A percentile compares a stretch with the other conserved stretches of the same genome.
These are phyloP conservation scores for Xiphydria camelus DNA, from an alignment of 2,888 invertebrate species.

Conservation along the genomic window DNA sequence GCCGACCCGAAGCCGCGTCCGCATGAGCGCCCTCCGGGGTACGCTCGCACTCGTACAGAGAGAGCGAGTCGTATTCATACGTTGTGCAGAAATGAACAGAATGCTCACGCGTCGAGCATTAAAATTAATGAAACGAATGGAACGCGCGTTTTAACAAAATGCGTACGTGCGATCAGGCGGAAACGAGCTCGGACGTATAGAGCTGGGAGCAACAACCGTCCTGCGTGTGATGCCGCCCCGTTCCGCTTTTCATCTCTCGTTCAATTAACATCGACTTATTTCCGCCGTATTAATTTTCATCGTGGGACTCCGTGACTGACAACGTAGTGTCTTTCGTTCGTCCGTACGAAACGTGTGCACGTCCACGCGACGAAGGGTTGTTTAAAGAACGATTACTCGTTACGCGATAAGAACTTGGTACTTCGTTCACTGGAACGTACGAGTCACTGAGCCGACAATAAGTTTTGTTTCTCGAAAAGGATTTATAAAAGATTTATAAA, in stretches of 20 bases:
- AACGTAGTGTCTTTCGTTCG: too few species aligned
- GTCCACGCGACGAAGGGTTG: too few species aligned
- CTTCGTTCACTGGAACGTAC: too few species aligned
- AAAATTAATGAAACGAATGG: slow-evolving; percentile 55
- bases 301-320: too few species aligned
- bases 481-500: slow-evolving; percentile 13
- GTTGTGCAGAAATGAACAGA: slow-evolving; percentile 50
- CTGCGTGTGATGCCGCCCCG: background rate
- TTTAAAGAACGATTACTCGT: too few species aligned
- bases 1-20: slow-evolving; percentile 42
- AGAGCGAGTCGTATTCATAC: slow-evolving; percentile 41
- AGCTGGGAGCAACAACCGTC: slow-evolving; percentile 23
- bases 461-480: slow-evolving; percentile 7
- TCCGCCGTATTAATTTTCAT: slow-evolving; percentile 1
- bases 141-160: slow-evolving; percentile 53
- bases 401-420: too few species aligned
- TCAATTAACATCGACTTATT: slow-evolving; percentile 12
- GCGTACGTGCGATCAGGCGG: slow-evolving; percentile 52
- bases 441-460: slow-evolving; percentile 13
- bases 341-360: too few species aligned
- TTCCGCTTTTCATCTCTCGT: background rate
- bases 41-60: slow-evolving; percentile 15
- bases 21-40: slow-evolving; percentile 38
- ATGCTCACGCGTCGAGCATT: slow-evolving; percentile 44
- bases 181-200: slow-evolving; percentile 36